Evolutionary conservation across 2,888 invertebrate species (phyloP).

Genomic region (Shargacucullia verbasci): DNA sequence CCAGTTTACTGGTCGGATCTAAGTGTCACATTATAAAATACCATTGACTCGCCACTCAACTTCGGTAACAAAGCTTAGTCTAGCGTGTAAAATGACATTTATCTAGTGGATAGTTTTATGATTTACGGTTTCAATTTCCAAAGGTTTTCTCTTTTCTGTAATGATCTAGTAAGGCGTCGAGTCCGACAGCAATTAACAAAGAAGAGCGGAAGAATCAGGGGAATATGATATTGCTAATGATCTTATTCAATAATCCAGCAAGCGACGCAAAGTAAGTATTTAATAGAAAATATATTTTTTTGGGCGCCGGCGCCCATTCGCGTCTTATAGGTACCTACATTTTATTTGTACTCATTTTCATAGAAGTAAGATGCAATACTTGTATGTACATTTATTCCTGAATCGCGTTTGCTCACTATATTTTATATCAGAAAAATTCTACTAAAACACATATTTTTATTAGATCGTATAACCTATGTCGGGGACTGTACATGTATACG

Average conservation of each 20-base stretch:
- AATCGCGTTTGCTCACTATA: slow-evolving; percentile 34
- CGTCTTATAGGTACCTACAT: no score
- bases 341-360: no score
- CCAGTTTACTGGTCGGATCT: slow-evolving; percentile 37
- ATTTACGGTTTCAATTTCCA: slow-evolving; percentile 11
- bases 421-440: slow-evolving; percentile 34
- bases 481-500: slow-evolving; percentile 37
- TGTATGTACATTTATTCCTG: slow-evolving; percentile 3
- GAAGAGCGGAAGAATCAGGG: no score
- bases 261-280: no score
- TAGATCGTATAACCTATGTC: slow-evolving; percentile 46
- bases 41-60: slow-evolving; percentile 43
- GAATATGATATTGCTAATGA: no score
- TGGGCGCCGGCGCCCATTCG: no score
- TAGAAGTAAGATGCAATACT: neutral
- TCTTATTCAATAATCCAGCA: no score
- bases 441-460: slow-evolving; percentile 55
- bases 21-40: slow-evolving; percentile 47
- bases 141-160: no score
- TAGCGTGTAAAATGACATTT: slow-evolving; percentile 31
- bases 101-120: slow-evolving; percentile 26
- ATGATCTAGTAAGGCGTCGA: no score
- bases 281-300: no score
- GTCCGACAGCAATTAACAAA: no score
- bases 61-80: slow-evolving; percentile 40